Conservation (phyloP, 2,113 vertebrate species). For the Sprattus sprattus region DNA sequence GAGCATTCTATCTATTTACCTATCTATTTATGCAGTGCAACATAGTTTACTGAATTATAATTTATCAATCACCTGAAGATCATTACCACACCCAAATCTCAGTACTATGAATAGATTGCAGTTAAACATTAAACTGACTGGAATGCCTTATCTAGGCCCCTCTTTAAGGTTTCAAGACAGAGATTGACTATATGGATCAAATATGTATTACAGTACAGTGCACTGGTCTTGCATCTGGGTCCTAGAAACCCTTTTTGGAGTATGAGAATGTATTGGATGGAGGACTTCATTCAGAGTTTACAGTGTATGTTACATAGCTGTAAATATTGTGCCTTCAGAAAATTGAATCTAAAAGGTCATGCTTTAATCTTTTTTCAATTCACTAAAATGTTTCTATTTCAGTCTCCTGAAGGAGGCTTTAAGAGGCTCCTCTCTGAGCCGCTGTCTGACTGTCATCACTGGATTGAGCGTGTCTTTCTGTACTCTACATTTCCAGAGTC, state of each 20-base stretch:
- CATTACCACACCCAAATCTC: not conserved
- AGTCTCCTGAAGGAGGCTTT: not conserved
- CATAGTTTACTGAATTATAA: constrained; percentile 34
- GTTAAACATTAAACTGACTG: not conserved
- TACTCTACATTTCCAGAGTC: not conserved
- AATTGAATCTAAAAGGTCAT: constrained; percentile 57
- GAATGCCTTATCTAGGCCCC: not conserved
- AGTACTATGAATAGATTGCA: not conserved
- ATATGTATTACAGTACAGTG: not conserved
- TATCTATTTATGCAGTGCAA: constrained; percentile 62
- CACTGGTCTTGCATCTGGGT: constrained; percentile 35
- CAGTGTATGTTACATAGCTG: constrained; percentile 58
- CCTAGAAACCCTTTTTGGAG: constrained; percentile 47
- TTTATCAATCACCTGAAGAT: not conserved
- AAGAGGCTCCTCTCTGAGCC: not conserved
- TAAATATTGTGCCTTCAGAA: constrained; percentile 74
- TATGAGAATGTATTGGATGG: constrained; percentile 58
- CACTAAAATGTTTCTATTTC: constrained; percentile 4
- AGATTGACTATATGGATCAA: not conserved
- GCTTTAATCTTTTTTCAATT: too few relatives aligned
- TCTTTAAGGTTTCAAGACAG: not conserved
- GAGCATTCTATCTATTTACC: constrained; percentile 64
- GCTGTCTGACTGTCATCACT: not conserved
- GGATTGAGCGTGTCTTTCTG: not conserved
- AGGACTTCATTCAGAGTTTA: constrained; percentile 66